phyloP scores from a whole-genome alignment of 2,113 vertebrate genomes.

The Smithornis capensis region DNA sequence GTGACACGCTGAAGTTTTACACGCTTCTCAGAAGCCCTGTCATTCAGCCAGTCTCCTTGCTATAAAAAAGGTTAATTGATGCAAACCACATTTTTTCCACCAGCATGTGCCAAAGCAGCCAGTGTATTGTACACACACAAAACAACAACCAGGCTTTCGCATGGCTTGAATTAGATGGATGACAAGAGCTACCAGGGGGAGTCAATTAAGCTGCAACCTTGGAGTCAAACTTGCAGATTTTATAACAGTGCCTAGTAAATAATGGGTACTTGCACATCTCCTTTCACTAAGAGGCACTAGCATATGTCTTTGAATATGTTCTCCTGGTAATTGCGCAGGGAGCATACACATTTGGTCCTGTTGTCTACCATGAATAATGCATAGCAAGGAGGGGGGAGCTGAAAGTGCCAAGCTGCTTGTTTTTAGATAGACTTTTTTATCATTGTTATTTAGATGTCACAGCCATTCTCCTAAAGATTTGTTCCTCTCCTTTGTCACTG shows the following conservation, averaged over 20 bases:
- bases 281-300: constrained; percentile 66
- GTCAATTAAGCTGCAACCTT: constrained; percentile 57
- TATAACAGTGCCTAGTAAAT: constrained; percentile 65
- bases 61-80: constrained; percentile 75
- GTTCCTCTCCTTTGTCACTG: background rate
- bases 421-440: constrained; percentile 55
- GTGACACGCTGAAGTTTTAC: constrained; percentile 59
- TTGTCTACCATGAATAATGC: constrained; percentile 67
- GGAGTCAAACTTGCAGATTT: constrained; percentile 69
- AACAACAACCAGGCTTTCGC: constrained; percentile 15
- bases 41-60: constrained; percentile 60
- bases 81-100: constrained; percentile 71
- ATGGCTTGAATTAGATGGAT: constrained; percentile 43
- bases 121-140: constrained; percentile 1
- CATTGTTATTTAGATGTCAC: constrained; percentile 53
- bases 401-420: constrained; percentile 3
- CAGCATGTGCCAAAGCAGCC: constrained; percentile 40
- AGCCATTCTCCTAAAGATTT: constrained; percentile 5
- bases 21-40: constrained; percentile 64
- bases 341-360: constrained; percentile 51
- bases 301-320: constrained; percentile 66
- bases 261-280: constrained; percentile 59
- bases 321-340: constrained; percentile 57
- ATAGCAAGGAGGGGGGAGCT: background rate
- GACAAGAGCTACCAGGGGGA: constrained; percentile 54